Evolutionary conservation across 1,140 invertebrate species (phyloP), one percentile per base, ranked within the genome.

Genomic region (Telenomus remus): DNA sequence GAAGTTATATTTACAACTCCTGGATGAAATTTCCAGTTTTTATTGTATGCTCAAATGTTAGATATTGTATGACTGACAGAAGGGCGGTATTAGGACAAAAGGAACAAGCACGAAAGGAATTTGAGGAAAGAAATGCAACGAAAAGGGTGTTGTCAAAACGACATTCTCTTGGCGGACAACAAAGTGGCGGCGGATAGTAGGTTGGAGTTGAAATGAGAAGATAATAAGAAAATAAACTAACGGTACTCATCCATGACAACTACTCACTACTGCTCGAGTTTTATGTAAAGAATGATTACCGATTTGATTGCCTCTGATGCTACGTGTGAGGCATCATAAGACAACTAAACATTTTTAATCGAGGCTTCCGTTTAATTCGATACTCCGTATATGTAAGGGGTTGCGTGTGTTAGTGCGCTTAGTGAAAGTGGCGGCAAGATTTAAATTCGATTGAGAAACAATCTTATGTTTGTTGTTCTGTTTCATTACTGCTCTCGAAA

Each of bases 231-330:
- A 82, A 83, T 82, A 57, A 84, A 83, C 82, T 84, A 83, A 84
- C 82, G 81, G 76, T 83, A 82, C 65, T 83, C 79, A 81, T 81
- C 80, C 82, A 84, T 83, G 49, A 73, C 70, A 81, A 84, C 73
- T 83, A 83, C 61, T 79, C 81, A 80, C 66, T 82, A 83, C 35
- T 80, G 81, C 77, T 77, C 79, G 78, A 78, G 19, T 27, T 27
- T 76, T 82, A 82, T 84, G 9, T 81, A 81, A 79, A 80, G 75
- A 64, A 83, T 83, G 82, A 81, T 84, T 84, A 84, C 82, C 81
- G 76, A 80, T 75, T 57, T 51, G 51, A 57, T 68, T 50, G 44
- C 50, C 35, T 63, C 46, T 47, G 33, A 61, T 54, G 69, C 43
- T 69, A 64, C 37, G 49, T 44, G 55, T 13, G 49, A 73, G 59